Evolutionary conservation across 23 tunicate genomes (phyloP).

Genomic region (Clavelina lepadiformis): DNA sequence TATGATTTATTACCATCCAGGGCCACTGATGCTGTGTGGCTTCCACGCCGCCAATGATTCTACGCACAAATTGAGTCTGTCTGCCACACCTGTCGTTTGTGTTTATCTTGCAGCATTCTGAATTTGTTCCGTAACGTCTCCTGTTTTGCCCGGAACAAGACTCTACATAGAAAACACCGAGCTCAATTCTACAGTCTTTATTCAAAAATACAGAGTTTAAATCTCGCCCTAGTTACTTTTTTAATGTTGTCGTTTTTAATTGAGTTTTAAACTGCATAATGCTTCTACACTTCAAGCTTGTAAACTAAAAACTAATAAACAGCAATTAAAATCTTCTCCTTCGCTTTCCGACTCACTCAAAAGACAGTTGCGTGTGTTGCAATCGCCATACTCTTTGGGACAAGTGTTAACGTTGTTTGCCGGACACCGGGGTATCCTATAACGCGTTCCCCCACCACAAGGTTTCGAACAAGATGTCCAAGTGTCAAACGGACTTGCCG

Average conservation of each 20-base stretch:
- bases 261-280: too few relatives aligned
- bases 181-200: not conserved
- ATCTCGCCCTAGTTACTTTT: not conserved
- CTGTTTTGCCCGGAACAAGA: slow-evolving; percentile 5
- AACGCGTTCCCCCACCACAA: slow-evolving; percentile 44
- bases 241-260: too few relatives aligned
- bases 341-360: slow-evolving; percentile 4
- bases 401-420: slow-evolving; percentile 8
- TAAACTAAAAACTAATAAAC: too few relatives aligned
- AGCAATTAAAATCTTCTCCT: not conserved
- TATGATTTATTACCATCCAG: slow-evolving; percentile 44
- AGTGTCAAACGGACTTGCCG: slow-evolving; percentile 3
- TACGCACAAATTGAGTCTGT: not conserved
- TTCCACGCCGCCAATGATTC: slow-evolving; percentile 46
- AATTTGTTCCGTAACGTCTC: slow-evolving; percentile 4
- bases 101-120: slow-evolving; percentile 27
- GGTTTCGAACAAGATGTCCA: slow-evolving; percentile 35
- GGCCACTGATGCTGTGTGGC: slow-evolving; percentile 48
- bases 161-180: not conserved
- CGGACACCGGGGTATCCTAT: slow-evolving; percentile 14
- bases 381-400: slow-evolving; percentile 31
- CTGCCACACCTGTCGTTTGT: slow-evolving; percentile 30
- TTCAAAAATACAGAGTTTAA: not conserved
- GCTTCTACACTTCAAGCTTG: too few relatives aligned
- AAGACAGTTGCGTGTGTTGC: slow-evolving; percentile 28